Conservation (phyloP, 1,140 invertebrate species). For the Ceratina australensis region DNA sequence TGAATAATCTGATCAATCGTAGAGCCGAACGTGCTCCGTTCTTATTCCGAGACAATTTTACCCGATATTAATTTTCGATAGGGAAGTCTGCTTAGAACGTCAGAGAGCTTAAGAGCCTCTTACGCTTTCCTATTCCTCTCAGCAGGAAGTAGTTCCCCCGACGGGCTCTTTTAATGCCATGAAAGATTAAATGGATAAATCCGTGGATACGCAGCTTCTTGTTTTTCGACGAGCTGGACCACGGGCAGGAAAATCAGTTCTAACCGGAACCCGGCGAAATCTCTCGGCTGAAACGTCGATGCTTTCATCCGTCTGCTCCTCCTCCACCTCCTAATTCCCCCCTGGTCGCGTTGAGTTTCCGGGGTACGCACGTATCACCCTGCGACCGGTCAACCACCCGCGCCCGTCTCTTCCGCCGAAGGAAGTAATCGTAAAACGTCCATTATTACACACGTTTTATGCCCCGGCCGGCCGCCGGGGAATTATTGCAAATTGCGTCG, state of each 20-base stretch:
- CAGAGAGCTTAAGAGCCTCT: neutral
- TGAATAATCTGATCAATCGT: too few species aligned
- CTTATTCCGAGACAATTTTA: too few species aligned
- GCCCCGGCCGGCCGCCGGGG: neutral
- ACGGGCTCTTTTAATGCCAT: neutral
- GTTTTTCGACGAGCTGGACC: neutral
- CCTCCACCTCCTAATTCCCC: constrained; percentile 9
- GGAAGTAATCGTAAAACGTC: constrained; percentile 18
- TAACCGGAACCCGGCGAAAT: constrained; percentile 40
- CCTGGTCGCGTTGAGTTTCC: neutral
- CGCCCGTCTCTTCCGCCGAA: neutral
- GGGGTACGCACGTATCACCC: neutral
- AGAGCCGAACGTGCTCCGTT: too few species aligned
- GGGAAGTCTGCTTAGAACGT: too few species aligned
- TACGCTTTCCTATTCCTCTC: neutral
- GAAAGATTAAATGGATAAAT: constrained; percentile 25
- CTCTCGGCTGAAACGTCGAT: constrained; percentile 35
- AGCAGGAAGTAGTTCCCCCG: neutral
- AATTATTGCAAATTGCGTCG: constrained; percentile 28
- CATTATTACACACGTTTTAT: constrained; percentile 53
- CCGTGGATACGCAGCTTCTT: neutral
- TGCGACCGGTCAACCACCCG: neutral
- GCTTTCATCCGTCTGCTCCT: constrained; percentile 52
- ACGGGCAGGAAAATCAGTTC: constrained; percentile 59
- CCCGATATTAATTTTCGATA: too few species aligned